These are phyloP conservation scores for Macrotrachela quadricornifera DNA, from an alignment of 1,140 invertebrate species.

Conservation along the genomic window DNA sequence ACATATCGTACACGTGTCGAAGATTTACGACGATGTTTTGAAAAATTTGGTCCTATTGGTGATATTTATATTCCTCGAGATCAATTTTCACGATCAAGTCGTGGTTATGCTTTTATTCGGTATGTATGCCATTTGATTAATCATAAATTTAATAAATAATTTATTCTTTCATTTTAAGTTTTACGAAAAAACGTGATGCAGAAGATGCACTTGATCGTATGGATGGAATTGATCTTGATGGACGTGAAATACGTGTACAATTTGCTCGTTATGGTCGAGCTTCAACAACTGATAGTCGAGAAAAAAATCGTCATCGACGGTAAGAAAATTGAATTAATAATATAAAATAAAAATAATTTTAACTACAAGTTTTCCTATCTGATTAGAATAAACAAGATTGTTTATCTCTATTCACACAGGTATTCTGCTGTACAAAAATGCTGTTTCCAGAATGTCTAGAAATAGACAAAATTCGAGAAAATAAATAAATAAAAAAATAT, in stretches of 20 bases:
- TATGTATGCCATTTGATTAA: constrained; percentile 23
- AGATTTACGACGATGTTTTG: constrained; percentile 75
- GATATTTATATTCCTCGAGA: constrained; percentile 94
- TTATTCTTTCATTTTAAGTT: constrained; percentile 36
- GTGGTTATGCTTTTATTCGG: constrained; percentile 90
- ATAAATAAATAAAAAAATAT: too few relatives aligned
- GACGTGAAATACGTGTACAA: constrained; percentile 76
- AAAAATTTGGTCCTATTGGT: constrained; percentile 85
- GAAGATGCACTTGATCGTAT: constrained; percentile 80
- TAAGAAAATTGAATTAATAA: too few relatives aligned
- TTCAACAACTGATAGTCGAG: constrained; percentile 35
- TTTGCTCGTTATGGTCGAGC: constrained; percentile 73
- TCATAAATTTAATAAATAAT: neutral
- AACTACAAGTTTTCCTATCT: too few relatives aligned
- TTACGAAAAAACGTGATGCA: constrained; percentile 78
- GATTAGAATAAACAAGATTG: too few relatives aligned
- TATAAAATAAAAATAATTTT: too few relatives aligned
- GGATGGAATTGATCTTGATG: constrained; percentile 75
- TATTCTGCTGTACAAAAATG: too few relatives aligned
- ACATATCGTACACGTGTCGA: constrained; percentile 86
- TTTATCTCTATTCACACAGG: too few relatives aligned
- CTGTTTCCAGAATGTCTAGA: too few relatives aligned
- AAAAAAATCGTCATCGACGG: neutral
- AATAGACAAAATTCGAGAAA: too few relatives aligned
- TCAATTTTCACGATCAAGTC: constrained; percentile 70